Conservation (phyloP, 1,140 invertebrate genomes). For the Eueides isabella region DNA sequence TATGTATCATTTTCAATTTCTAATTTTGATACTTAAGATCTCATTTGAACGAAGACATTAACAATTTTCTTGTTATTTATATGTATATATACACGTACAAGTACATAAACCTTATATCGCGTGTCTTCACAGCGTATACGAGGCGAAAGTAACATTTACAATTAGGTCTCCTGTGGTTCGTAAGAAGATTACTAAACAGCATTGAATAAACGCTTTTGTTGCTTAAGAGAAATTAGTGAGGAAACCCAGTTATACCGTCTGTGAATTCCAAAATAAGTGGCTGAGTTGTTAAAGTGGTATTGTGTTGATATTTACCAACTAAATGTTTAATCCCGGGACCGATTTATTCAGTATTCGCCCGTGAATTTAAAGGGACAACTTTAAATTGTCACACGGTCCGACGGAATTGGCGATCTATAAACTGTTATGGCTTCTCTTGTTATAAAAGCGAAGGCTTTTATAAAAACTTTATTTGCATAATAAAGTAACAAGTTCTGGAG, state of each 20-base stretch:
- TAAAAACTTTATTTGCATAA: slow-evolving; percentile 47
- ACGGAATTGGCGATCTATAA: slow-evolving; percentile 41
- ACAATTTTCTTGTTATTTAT: neutral
- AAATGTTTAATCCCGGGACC: slow-evolving; percentile 44
- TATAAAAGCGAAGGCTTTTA: slow-evolving; percentile 30
- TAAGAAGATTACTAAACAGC: slow-evolving; percentile 42
- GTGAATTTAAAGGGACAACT: slow-evolving; percentile 37
- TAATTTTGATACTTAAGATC: no score
- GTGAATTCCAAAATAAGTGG: slow-evolving; percentile 42
- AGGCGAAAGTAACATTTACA: slow-evolving; percentile 34
- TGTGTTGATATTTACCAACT: slow-evolving; percentile 45
- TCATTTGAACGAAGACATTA: neutral
- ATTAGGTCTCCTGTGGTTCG: slow-evolving; percentile 38
- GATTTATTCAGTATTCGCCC: slow-evolving; percentile 40
- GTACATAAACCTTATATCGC: neutral
- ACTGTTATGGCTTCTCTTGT: slow-evolving; percentile 37
- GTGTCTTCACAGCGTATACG: slow-evolving; percentile 25
- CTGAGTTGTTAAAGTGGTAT: slow-evolving; percentile 42
- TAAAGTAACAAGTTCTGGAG: slow-evolving; percentile 42
- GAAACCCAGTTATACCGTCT: slow-evolving; percentile 36
- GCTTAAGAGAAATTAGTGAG: slow-evolving; percentile 42
- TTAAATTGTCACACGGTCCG: slow-evolving; percentile 38
- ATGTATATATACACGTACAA: neutral
- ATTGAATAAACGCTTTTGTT: slow-evolving; percentile 42
- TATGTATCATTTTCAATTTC: no score